Conservation (phyloP, 2,113 vertebrate species). For the Pelodiscus sinensis region DNA sequence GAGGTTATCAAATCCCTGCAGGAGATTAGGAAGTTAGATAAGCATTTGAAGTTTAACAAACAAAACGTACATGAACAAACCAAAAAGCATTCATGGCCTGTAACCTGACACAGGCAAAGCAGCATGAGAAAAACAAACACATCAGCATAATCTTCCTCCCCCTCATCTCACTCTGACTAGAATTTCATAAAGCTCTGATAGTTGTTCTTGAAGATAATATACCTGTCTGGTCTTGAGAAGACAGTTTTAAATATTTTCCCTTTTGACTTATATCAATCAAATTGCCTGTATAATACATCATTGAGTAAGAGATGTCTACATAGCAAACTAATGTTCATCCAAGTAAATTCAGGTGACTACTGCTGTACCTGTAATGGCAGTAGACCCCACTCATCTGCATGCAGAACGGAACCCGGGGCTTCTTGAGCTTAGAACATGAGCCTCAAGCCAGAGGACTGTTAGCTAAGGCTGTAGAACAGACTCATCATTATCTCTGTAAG, state of each 20-base stretch:
- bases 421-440: no score
- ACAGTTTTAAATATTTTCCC: conserved; percentile 13
- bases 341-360: background rate
- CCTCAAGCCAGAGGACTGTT: no score
- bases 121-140: conserved; percentile 76
- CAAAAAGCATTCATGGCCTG: conserved; percentile 52
- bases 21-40: conserved; percentile 81
- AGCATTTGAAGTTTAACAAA: conserved; percentile 72
- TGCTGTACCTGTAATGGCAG: background rate
- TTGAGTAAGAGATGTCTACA: background rate
- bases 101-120: conserved; percentile 67
- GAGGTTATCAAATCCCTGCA: conserved; percentile 70
- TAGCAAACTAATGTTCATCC: background rate
- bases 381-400: no score
- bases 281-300: background rate
- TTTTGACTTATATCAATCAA: background rate
- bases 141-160: conserved; percentile 25
- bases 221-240: background rate
- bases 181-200: conserved; percentile 59
- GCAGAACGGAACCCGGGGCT: no score
- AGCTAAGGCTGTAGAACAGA: no score
- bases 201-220: background rate
- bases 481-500: no score
- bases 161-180: conserved; percentile 9
- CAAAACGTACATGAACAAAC: conserved; percentile 45